A percentile compares a stretch with the other conserved stretches of the same genome.
Conservation (phyloP, 2,888 invertebrate genomes). For the Syritta pipiens region DNA sequence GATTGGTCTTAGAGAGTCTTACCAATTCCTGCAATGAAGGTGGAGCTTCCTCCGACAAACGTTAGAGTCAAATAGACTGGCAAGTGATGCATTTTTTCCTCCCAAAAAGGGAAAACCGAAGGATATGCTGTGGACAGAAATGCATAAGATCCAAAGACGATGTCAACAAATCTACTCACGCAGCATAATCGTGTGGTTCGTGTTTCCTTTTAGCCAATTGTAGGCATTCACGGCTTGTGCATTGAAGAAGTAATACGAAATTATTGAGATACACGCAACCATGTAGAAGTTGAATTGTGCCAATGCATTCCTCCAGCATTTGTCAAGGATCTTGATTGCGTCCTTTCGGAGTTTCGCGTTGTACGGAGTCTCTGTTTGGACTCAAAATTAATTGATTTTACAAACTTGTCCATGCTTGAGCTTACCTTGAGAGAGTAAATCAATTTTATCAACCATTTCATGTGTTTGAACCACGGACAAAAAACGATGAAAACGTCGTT, state of each 20-base stretch:
- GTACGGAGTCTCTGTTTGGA: conserved; percentile 72
- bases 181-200: conserved; percentile 69
- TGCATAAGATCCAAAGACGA: no score
- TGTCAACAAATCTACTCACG: no score
- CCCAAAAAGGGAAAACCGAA: conserved; percentile 73
- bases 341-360: conserved; percentile 67
- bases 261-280: conserved; percentile 65
- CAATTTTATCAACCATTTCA: conserved; percentile 29
- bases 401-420: no score
- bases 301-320: conserved; percentile 72
- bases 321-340: conserved; percentile 70
- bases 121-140: no score
- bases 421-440: conserved; percentile 23
- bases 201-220: conserved; percentile 59
- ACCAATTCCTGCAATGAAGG: conserved; percentile 73
- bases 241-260: conserved; percentile 71
- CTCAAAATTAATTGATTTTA: background rate
- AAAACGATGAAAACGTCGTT: conserved; percentile 13
- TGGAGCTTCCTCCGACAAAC: conserved; percentile 69
- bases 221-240: conserved; percentile 71
- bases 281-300: conserved; percentile 73
- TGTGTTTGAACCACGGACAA: conserved; percentile 19
- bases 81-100: conserved; percentile 72
- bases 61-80: conserved; percentile 74
- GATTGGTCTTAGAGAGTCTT: conserved; percentile 57